Evolutionary conservation across 1,140 invertebrate genomes (phyloP), one percentile per base, ranked within the genome.

Genomic region (Diachasmimorpha longicaudata): DNA sequence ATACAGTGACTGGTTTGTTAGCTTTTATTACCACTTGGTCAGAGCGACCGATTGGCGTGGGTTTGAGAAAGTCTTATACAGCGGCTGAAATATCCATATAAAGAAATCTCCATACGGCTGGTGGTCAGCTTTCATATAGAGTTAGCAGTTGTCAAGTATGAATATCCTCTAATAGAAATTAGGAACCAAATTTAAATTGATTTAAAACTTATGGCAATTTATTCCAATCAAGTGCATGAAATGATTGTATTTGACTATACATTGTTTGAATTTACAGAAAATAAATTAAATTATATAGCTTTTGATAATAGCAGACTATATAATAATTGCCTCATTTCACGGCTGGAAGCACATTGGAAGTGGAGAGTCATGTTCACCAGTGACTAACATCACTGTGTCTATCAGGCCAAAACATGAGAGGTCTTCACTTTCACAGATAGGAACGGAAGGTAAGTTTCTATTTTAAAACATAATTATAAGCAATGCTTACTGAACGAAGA

Each of bases 61-160:
- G 79, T 78, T 80, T 80, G 79, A 74, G 79, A 80, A 80, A 80
- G 79, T 80, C 58, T 72, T 71, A 42, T 31, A 31, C 6, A 3
- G 37, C 67, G 58, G 77, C 74, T 72, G 72, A 70, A 67, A 74
- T 74, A 77, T 78, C 79, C 79, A 80, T 80, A 80, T 80, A 79
- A 79, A 81, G 78, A 78, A 78, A 76, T 77, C 77, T 58, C 77
- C 72, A 77, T n/a, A 72, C 77, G 72, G 70, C 72, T 58, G 48
- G 74, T 69, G 42, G 37, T 70, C 36, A n/a, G 10, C 48, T 52
- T 19, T 19, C 16, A 8, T 52, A 52, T 14, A 31, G 31, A 31
- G 31, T 2, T 31, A 31, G 31, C 6, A 31, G 31, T 31, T 31
- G 31, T 31, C 2, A 31, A 31, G 31, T 6, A 31, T 31, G 6